phyloP scores from a whole-genome alignment of 2,888 invertebrate species.

The Cantharis rustica region DNA sequence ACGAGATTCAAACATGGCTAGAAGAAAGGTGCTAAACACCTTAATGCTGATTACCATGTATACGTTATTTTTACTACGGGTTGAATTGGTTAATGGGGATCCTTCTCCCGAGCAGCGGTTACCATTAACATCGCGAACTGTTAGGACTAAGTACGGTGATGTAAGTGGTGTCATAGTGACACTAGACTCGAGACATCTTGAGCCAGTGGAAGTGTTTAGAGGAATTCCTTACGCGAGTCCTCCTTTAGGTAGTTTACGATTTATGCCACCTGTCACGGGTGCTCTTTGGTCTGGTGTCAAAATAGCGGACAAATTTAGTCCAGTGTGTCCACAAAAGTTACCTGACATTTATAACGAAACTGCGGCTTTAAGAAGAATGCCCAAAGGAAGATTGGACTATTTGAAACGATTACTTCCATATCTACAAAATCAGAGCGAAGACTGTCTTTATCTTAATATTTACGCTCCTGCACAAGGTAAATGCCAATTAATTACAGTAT shows the following conservation, averaged over 20 bases:
- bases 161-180: slow-evolving; percentile 84
- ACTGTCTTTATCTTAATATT: slow-evolving; percentile 95
- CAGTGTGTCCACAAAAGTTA: slow-evolving; percentile 91
- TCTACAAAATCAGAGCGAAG: slow-evolving; percentile 91
- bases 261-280: slow-evolving; percentile 95
- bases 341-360: slow-evolving; percentile 87
- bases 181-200: slow-evolving; percentile 78
- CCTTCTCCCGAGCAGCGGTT: slow-evolving; percentile 45
- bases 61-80: slow-evolving; percentile 24
- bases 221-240: slow-evolving; percentile 96
- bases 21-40: slow-evolving; percentile 13
- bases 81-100: slow-evolving; percentile 20
- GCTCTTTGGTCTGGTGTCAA: slow-evolving; percentile 91
- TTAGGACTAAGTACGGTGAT: slow-evolving; percentile 87
- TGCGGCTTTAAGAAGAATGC: slow-evolving; percentile 81
- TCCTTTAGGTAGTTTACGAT: slow-evolving; percentile 84
- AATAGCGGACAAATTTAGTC: slow-evolving; percentile 83
- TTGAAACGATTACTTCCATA: slow-evolving; percentile 85
- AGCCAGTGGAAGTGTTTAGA: slow-evolving; percentile 89
- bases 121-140: slow-evolving; percentile 78
- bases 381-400: slow-evolving; percentile 86
- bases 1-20: slow-evolving; percentile 11
- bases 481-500: not conserved
- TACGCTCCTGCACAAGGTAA: slow-evolving; percentile 95
- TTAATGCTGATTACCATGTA: slow-evolving; percentile 16